Percentiles rank a stretch among this genome's conserved stretches.
These are phyloP conservation scores for Choloepus hoffmanni DNA, from an alignment of 2,113 vertebrate genomes.

Conservation along the genomic window DNA sequence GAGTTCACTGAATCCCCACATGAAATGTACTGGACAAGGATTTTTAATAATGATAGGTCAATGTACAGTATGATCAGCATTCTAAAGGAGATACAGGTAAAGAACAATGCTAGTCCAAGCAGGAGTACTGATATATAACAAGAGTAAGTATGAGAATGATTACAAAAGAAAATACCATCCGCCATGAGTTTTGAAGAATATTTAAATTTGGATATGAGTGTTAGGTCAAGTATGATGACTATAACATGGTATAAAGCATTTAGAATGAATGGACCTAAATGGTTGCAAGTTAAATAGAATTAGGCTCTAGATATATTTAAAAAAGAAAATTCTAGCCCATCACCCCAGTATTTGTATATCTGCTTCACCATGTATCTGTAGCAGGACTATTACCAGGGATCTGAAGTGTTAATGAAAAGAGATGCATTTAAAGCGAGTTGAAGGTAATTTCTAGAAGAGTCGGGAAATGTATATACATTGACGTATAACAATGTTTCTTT, in stretches of 20 bases:
- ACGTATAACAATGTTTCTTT: background rate
- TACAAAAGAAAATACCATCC: background rate
- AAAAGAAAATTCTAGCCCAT: background rate
- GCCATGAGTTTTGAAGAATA: background rate
- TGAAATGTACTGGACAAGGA: background rate
- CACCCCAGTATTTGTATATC: background rate
- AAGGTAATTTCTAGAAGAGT: background rate
- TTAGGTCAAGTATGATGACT: background rate
- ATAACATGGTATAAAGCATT: background rate
- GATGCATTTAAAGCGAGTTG: background rate
- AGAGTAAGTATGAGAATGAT: background rate
- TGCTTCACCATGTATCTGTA: background rate
- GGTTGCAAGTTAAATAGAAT: background rate
- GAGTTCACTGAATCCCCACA: background rate
- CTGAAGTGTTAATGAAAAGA: background rate
- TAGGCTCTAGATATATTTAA: background rate
- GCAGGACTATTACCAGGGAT: background rate
- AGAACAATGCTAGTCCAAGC: background rate
- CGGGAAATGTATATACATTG: background rate
- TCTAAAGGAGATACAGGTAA: background rate
- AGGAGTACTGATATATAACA: background rate
- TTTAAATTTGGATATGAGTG: background rate
- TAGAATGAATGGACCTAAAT: background rate
- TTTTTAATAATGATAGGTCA: background rate
- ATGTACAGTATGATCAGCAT: background rate